Evolutionary conservation across 1,140 invertebrate genomes (phyloP), one percentile per base, ranked within the genome.

Genomic region (Anoplophora glabripennis): DNA sequence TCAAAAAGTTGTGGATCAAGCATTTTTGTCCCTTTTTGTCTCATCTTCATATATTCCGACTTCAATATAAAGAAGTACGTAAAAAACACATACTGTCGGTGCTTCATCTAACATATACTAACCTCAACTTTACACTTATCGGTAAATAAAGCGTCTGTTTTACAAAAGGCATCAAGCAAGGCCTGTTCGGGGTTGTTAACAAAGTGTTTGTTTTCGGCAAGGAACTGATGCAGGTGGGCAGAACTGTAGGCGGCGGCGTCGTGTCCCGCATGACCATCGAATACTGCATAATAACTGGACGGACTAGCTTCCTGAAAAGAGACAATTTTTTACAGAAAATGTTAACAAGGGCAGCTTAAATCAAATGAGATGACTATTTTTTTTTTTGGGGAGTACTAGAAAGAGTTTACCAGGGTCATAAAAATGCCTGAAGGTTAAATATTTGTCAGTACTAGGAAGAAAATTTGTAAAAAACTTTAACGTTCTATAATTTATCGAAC

Each of bases 231-330:
- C 44, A 98, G 78, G 77, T 98, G 94, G 44, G 89, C 86, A 35
- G 89, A 86, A 69, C 86, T 86, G 80, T 94, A 98, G 52, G 83
- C 83, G 4, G 94, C 93, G 38, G 94, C 94, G 63, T 96, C 89
- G 14, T 86, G 81, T 7, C 95, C 95, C n/a, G 88, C 90, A 76
- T 98, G 96, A 1, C 96, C 96, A 82, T 98, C 96, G 77, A 95
- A 98, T 61, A 98, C 88, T 45, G 91, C 94, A 79, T 93, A 98
- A 78, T 88, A 95, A 82, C 86, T 89, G 71, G 83, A 80, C 67
- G 79, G 78, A 62, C 75, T 78, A 41, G 78, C 77, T 72, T 80
- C 78, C 82, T 86, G 67, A 3, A 78, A 76, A 3, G 14, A 12
- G 4, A 40, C 38, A 40, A 40, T 40, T 40, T 40, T 40, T 15